Percentiles rank a stretch among this genome's conserved stretches.
Evolutionary conservation across 1,140 invertebrate species (phyloP).

Genomic region (Anoplophora glabripennis): DNA sequence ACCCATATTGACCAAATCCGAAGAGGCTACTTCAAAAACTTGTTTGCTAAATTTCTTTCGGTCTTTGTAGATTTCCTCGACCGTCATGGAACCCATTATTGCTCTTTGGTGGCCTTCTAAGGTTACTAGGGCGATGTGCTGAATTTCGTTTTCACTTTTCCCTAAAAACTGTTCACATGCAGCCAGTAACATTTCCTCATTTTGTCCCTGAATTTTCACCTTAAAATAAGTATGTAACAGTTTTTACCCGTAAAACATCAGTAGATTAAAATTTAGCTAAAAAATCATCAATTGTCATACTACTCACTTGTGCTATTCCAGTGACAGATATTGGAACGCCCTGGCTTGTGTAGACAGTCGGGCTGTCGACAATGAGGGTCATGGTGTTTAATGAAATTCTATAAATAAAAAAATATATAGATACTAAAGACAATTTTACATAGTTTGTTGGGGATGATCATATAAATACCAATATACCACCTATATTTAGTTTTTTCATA

Average conservation of each 20-base stretch:
- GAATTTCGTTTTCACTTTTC: constrained; percentile 86
- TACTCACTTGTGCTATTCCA: constrained; percentile 87
- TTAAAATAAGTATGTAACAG: constrained; percentile 21
- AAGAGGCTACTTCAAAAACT: constrained; percentile 92
- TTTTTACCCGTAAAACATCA: not conserved
- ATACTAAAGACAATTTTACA: too few relatives aligned
- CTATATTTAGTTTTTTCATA: too few relatives aligned
- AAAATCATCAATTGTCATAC: constrained; percentile 2
- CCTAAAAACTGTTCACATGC: constrained; percentile 97
- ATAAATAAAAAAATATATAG: constrained; percentile 14
- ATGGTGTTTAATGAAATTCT: constrained; percentile 91
- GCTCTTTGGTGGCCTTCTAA: constrained; percentile 96
- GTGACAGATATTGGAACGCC: constrained; percentile 97
- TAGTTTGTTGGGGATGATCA: too few relatives aligned
- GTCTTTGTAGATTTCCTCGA: constrained; percentile 99
- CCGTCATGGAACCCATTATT: constrained; percentile 99
- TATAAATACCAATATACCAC: too few relatives aligned
- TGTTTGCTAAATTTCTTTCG: constrained; percentile 98
- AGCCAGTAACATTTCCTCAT: constrained; percentile 93
- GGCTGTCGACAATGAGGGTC: constrained; percentile 89
- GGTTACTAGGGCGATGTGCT: constrained; percentile 91
- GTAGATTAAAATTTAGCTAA: not conserved
- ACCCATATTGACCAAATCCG: constrained; percentile 96
- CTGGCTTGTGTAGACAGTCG: constrained; percentile 92
- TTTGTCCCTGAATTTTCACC: constrained; percentile 94